Evolutionary conservation across 2,797 vertebrate genomes (phyloP), one percentile per base, ranked within the genome.

Genomic region (Hydrocynus forskahlii): DNA sequence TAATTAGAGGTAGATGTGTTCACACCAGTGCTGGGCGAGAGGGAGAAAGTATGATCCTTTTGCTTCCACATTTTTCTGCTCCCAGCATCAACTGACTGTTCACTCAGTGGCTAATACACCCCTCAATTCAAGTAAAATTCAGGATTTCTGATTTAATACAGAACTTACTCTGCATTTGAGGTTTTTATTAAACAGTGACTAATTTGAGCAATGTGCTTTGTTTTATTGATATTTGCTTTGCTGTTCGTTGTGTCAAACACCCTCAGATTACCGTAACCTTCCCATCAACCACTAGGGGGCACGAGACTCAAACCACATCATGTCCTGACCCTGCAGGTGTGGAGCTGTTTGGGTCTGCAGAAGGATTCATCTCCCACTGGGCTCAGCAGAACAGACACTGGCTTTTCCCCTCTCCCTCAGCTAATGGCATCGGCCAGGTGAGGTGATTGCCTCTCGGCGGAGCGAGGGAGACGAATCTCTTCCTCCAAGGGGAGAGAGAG

Each of bases 371-470:
- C 73, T 45, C 59, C 25, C n/a, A 52, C 54, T 2, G 43, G 66
- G 59, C 35, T 10, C 50, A 21, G 45, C 19, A n/a, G 7, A 57
- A 38, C 48, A 45, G 23, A 75, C 62, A 48, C 3, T 10, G 10
- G 7, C 70, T 69, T 43, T 55, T 23, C 12, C 23, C 21, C 13
- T 5, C 19, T 54, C 64, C 55, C 64, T 23, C n/a, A 45, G 73
- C 77, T 79, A 83, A 75, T 43, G 29, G 77, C 60, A 21, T 50
- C 66, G 14, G 66, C 38, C 19, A 21, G 55, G 17, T 8, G 40
- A 76, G 73, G 40, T 55, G 60, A 67, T 17, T 77, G 75, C 62
- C 75, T 77, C 66, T 43, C 75, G 7, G 62, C 16, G 17, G 25
- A 35, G 63, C 54, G 67, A 6, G 43, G 48, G 59, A 62, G 57